phyloP scores from a whole-genome alignment of 2,113 vertebrate species.

The Cheirogaleus medius region DNA sequence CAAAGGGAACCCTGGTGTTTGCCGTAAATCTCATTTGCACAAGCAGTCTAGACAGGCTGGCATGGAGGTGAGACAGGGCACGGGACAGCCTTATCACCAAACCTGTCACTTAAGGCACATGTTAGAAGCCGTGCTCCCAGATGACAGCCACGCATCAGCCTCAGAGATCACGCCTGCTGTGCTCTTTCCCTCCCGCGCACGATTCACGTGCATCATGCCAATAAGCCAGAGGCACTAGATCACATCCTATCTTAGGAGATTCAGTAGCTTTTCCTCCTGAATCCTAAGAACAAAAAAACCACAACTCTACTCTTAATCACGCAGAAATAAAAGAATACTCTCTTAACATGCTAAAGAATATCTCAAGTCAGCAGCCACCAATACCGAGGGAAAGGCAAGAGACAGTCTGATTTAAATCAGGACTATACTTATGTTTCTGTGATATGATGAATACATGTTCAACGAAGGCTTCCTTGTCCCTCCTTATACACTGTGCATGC shows the following conservation, averaged over 20 bases:
- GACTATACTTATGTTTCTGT: fast-evolving
- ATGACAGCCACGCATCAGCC: background rate
- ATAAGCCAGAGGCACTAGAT: fast-evolving
- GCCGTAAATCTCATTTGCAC: fast-evolving
- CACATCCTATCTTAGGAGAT: background rate
- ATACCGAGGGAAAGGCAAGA: background rate
- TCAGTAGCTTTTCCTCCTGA: background rate
- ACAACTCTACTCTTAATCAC: background rate
- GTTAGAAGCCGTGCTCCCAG: fast-evolving
- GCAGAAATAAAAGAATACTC: background rate
- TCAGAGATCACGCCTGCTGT: fast-evolving
- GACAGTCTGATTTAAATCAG: fast-evolving
- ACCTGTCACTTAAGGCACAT: background rate
- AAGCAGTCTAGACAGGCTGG: background rate
- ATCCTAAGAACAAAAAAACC: background rate
- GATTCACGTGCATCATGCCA: fast-evolving
- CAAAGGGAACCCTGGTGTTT: background rate
- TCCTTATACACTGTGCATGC: fast-evolving
- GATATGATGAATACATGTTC: fast-evolving
- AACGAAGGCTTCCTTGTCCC: background rate
- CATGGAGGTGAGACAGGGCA: background rate
- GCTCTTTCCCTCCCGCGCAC: background rate
- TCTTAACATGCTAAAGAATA: background rate
- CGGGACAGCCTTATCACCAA: background rate
- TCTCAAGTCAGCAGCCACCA: background rate